Conservation (phyloP, 2,888 invertebrate species). For the Mamestra brassicae region DNA sequence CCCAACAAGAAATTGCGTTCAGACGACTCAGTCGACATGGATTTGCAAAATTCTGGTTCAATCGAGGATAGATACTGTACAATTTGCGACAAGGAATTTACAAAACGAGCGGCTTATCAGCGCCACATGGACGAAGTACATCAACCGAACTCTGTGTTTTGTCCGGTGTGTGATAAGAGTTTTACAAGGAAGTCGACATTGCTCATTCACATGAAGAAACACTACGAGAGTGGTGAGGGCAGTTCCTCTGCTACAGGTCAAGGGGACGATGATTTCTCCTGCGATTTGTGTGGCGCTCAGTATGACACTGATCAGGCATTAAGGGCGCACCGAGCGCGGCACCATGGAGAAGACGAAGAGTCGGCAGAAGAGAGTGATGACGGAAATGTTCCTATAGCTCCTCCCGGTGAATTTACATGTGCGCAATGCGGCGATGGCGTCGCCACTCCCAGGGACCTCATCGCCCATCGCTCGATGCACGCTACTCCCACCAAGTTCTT, state of each 20-base stretch:
- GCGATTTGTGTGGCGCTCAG: conserved; percentile 91
- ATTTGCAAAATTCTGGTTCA: conserved; percentile 83
- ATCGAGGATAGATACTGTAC: conserved; percentile 90
- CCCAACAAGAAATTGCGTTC: conserved; percentile 88
- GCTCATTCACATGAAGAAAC: conserved; percentile 92
- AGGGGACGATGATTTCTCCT: conserved; percentile 86
- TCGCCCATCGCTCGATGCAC: conserved; percentile 91
- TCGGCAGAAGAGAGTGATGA: conserved; percentile 84
- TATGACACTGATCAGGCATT: conserved; percentile 91
- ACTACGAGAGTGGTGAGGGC: conserved; percentile 87
- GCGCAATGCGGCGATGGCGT: conserved; percentile 91
- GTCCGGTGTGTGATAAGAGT: conserved; percentile 92
- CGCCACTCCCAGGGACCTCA: conserved; percentile 88
- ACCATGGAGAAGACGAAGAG: conserved; percentile 88
- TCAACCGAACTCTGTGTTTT: conserved; percentile 90
- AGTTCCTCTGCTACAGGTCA: conserved; percentile 75
- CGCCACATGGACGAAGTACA: conserved; percentile 91
- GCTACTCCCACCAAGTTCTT: conserved; percentile 88
- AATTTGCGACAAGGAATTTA: conserved; percentile 92
- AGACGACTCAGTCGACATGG: conserved; percentile 85
- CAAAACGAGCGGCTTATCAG: conserved; percentile 91
- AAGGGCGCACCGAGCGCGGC: conserved; percentile 91
- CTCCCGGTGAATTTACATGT: conserved; percentile 89
- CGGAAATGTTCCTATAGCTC: conserved; percentile 75
- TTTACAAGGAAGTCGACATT: conserved; percentile 92